Evolutionary conservation across 2,797 vertebrate genomes (phyloP), one percentile per base, ranked within the genome.

Genomic region (Coreius guichenoti): DNA sequence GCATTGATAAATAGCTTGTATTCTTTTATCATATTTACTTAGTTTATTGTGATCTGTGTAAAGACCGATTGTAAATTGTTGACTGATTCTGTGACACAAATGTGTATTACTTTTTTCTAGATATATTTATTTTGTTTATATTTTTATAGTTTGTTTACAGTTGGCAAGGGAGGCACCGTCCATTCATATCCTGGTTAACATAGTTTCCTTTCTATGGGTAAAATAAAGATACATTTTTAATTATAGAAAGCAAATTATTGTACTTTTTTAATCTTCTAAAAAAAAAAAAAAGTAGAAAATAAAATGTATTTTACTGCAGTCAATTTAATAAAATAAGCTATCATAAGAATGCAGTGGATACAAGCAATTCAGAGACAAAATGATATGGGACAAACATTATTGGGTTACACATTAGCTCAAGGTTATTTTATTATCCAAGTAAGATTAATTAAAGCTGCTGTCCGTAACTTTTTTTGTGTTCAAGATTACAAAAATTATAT

Each of bases 131-230:
- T 78, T 45, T 45, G 43, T 77, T 69, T 82, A 43, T 72, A 70
- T 45, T 26, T 77, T 69, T 82, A 43, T 72, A 70, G 49, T 70
- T 56, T 43, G 33, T 83, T 73, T 82, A 49, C 26, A 63, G 13
- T 23, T 72, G n/a, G 23, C 67, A 70, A 56, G 17, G 51, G 36
- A 82, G n/a, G 54, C 49, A 29, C 67, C 9, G 0, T 26, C 12
- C 47, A 33, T 33, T 29, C 19, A 80, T 47, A 36, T 65, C 29
- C 19, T 65, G 51, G 36, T 82, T 21, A 67, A 9, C 21, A 21
- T 39, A 56, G 33, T 43, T 65, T 72, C 21, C 49, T 17, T 81
- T 56, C 51, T 23, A n/a, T 70, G 12, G 8, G 19, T 9, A 6
- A 74, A 31, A 58, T n/a, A 19, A 63, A 63, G 61, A 65, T 31